These are phyloP conservation scores for Macrosteles quadrilineatus DNA, from an alignment of 1,140 invertebrate genomes.

Conservation along the genomic window DNA sequence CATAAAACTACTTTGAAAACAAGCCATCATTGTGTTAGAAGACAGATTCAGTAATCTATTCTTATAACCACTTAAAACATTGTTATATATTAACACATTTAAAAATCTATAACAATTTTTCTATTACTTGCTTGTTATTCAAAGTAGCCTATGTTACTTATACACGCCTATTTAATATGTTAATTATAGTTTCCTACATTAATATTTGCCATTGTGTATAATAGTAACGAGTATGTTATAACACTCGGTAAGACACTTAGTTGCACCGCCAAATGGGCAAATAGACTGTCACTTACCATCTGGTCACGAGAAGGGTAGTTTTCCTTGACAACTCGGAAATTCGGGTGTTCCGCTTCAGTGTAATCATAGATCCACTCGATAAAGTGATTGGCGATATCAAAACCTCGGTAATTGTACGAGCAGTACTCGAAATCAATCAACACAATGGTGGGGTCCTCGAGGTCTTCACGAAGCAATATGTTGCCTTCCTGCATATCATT, in stretches of 20 bases:
- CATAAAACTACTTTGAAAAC: too few species aligned
- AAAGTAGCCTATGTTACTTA: too few species aligned
- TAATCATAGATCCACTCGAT: constrained; percentile 95
- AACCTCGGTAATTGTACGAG: constrained; percentile 90
- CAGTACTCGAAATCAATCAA: constrained; percentile 95
- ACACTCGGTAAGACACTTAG: not conserved
- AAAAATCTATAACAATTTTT: too few species aligned
- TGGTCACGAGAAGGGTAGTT: constrained; percentile 76
- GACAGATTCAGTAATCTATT: too few species aligned
- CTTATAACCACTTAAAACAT: too few species aligned
- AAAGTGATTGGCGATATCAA: constrained; percentile 96
- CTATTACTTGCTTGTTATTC: too few species aligned
- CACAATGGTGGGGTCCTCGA: constrained; percentile 53
- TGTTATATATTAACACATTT: too few species aligned
- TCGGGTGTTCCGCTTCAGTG: constrained; percentile 72
- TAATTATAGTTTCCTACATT: too few species aligned
- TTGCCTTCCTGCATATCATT: constrained; percentile 97
- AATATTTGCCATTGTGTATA: too few species aligned
- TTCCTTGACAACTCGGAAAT: constrained; percentile 66
- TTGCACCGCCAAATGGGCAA: constrained; percentile 16
- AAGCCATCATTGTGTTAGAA: too few species aligned
- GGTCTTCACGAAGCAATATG: constrained; percentile 48
- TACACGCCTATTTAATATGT: too few species aligned
- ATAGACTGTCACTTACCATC: constrained; percentile 61
- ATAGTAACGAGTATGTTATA: too few species aligned